Percentiles rank a stretch among this genome's conserved stretches.
phyloP scores from a whole-genome alignment of 1,140 invertebrate species.

The Drosophila rhopaloa region DNA sequence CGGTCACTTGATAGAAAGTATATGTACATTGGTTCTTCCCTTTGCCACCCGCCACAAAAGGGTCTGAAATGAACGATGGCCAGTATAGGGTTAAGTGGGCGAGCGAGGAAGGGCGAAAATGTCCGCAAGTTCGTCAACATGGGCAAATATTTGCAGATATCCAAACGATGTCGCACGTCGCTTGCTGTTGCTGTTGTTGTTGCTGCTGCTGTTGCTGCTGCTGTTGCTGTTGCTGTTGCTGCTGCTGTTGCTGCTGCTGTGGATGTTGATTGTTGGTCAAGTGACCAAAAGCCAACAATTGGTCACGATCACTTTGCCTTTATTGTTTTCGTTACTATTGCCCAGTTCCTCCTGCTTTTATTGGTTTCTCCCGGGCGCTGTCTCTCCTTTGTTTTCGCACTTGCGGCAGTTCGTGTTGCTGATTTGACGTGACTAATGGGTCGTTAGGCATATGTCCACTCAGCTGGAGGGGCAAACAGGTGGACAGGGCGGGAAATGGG shows the following conservation, averaged over 20 bases:
- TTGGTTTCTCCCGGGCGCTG: constrained; percentile 21
- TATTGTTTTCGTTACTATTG: constrained; percentile 57
- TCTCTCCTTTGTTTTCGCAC: constrained; percentile 41
- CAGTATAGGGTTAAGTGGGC: constrained; percentile 30
- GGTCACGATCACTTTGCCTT: constrained; percentile 76
- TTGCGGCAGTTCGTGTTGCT: constrained; percentile 57
- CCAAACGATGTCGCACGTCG: constrained; percentile 42
- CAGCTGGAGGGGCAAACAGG: constrained; percentile 16
- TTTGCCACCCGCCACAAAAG: constrained; percentile 25
- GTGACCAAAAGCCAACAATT: constrained; percentile 63
- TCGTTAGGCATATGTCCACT: constrained; percentile 66
- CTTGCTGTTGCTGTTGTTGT: constrained; percentile 4
- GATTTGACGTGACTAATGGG: constrained; percentile 81
- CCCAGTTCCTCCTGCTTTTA: constrained; percentile 28
- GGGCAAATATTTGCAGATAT: constrained; percentile 71
- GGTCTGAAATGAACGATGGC: constrained; percentile 30
- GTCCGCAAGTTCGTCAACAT: constrained; percentile 69
- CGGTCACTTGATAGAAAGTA: constrained; percentile 68
- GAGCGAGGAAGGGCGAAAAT: constrained; percentile 11
- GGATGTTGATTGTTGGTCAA: constrained; percentile 44
- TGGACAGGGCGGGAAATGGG: no score
- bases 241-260: constrained; percentile 8
- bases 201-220: no score
- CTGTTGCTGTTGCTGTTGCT: no score
- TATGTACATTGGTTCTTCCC: constrained; percentile 38